A percentile compares a stretch with the other conserved stretches of the same genome.
These are phyloP conservation scores for Argyrosomus japonicus DNA, from an alignment of 2,113 vertebrate genomes.

Conservation along the genomic window DNA sequence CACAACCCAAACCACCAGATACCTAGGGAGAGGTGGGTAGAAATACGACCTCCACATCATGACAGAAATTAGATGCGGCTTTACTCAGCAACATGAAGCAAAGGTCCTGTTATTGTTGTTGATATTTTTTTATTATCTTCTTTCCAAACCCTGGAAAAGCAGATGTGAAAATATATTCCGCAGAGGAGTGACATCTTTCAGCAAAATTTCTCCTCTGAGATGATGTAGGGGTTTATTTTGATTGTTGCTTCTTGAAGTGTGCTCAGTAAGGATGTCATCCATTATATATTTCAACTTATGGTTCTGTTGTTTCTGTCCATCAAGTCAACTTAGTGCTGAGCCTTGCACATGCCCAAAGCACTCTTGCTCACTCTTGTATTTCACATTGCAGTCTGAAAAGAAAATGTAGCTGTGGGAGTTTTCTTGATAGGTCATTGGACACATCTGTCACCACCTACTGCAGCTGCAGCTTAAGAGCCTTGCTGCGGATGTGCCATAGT, in stretches of 20 bases:
- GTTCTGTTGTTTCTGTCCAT: conserved; percentile 73
- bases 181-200: conserved; percentile 29
- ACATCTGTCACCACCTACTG: conserved; percentile 77
- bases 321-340: conserved; percentile 75
- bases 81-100: conserved; percentile 11
- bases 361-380: conserved; percentile 71
- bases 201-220: conserved; percentile 9
- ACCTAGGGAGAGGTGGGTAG: conserved; percentile 95
- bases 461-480: conserved; percentile 73
- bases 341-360: conserved; percentile 75
- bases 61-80: conserved; percentile 27
- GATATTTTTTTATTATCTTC: conserved; percentile 4
- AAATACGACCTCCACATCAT: conserved; percentile 27
- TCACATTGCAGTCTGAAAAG: conserved; percentile 61
- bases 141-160: neutral
- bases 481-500: conserved; percentile 54
- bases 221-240: conserved; percentile 45
- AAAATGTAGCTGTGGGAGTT: conserved; percentile 73
- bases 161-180: conserved; percentile 6
- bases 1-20: conserved; percentile 99
- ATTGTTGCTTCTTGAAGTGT: conserved; percentile 49
- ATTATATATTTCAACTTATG: conserved; percentile 68
- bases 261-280: conserved; percentile 51
- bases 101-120: neutral
- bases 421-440: conserved; percentile 80